Base-by-base conservation (phyloP, 1,140 invertebrate genomes). In the Stegodyphus dumicola region DNA sequence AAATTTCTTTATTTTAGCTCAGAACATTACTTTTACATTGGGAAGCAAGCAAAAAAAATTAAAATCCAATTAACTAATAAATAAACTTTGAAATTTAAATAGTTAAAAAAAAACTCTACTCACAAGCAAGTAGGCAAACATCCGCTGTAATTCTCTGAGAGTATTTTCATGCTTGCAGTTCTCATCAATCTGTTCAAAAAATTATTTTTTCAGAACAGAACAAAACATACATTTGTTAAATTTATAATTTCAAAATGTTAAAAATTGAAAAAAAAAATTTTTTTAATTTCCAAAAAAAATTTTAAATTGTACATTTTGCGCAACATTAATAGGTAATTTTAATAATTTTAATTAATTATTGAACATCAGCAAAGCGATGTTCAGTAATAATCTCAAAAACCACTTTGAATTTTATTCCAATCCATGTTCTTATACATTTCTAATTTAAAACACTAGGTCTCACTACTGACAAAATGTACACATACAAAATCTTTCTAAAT, bases 91-190 rank as follows among this genome's bases (percentile, higher is more conserved):
- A 18, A 49, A 73, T 51, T 73, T 48, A 49, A 33, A 49, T 11
- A 73, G 11, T 60, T 60, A 5, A 54, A 18, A 56, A 75, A 56
- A 7, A n/a, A n/a, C n/a, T n/a, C 11, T 49, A 90, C 91, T 90
- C 88, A 94, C 94, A 92, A 95, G 91, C 54, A 99, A 92, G 91
- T 98, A 98, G 0, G 96, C 96, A 91, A 99, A 98, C 96, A 98
- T 98, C 81, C 95, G 92, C 91, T 98, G 96, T 85, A 98, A 90
- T 90, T 98, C 97, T 18, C 94, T 92, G 53, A 98, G 91, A 0
- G 96, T 97, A 6, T 93, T 91, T 77, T 94, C 94, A 91, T 98
- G 96, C 87, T 96, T 95, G 48, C 92, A 93, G 17, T 93, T 93
- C 6, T 92, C 90, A 83, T 93, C 92, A 87, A 92, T 87, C 86